Evolutionary conservation across 2,113 vertebrate genomes (phyloP), one percentile per base, ranked within the genome.

Genomic region (Menidia beryllina): DNA sequence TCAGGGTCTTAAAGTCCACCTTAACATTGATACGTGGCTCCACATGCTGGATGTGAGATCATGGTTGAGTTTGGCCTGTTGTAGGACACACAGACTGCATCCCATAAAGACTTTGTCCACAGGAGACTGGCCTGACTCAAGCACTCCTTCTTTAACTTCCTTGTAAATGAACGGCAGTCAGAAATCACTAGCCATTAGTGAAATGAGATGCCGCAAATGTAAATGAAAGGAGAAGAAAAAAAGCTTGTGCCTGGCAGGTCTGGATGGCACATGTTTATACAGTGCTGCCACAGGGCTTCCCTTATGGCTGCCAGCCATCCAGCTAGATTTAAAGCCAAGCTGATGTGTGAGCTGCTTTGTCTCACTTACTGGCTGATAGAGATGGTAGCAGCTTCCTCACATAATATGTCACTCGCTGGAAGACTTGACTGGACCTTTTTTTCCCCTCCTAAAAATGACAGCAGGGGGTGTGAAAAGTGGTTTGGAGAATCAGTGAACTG

Each of bases 131-230:
- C 19, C 34, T 61, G 21, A 60, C 7, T 72, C n/a, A 43, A 68
- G 17, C 15, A 17, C 72, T 51, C 47, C 6, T 25, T 27, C 30
- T 59, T 77, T 75, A 59, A 82, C 83, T 68, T 81, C 50, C 69
- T 58, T 12, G 36, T 38, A 73, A 56, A 77, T 49, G 60, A 57
- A 27, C 69, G 64, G 39, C 78, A 64, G 52, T 82, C 58, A 84
- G 65, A 86, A 64, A 56, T 81, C 55, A 38, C 4, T 66, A 59
- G 24, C 69, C 81, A 79, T 86, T 86, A 79, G 55, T 75, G 66
- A 75, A 85, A 79, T 89, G 83, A 89, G 74, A 69, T 80, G 21
- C 30, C 61, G 77, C 63, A 69, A 59, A 71, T 81, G 36, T 59
- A 30, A 13, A 1, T 13, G 19, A 20, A 5, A 6, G 9, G 9